Evolutionary conservation across 2,888 invertebrate genomes (phyloP), one percentile per base, ranked within the genome.

Genomic region (Rhopalosiphum nymphaeae): DNA sequence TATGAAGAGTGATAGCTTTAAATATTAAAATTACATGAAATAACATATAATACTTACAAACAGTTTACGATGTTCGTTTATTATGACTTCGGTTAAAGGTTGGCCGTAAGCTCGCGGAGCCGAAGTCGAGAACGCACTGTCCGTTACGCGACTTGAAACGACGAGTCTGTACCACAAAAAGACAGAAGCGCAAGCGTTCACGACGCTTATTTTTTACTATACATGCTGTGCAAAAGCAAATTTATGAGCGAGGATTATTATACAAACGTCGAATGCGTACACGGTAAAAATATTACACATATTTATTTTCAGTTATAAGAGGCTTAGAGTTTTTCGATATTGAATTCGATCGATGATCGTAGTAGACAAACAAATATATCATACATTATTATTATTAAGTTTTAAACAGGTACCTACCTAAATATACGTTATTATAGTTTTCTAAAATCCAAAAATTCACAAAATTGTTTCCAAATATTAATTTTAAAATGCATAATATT

Each of bases 111-210:
- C 56, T 93, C 88, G n/a, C 78, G 53, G 88, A 0, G 3, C 88
- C 44, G 21, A 56, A 42, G 94, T 91, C 86, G 91, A 86, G 86
- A 91, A 90, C 90, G 91, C 36, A 94, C 94, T 94, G 94, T 49
- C 90, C 67, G 92, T 92, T 53, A 36, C 36, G 25, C 91, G 90
- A 91, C 87, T 36, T 46, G 91, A 42, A 67, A 53, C 91, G 53
- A 29, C 67, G 90, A 42, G 53, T 46, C 11, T 36, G n/a, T 42
- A 61, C 90, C 46, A 25, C 86, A 3, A 86, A 91, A 86, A 42
- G 61, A 86, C 49, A n/a, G 53, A 44, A 46, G 91, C 94, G 94
- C 94, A 86, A 86, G 61, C 94, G 94, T 93, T 46, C 57, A 36
- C n/a, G n/a, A n/a, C n/a, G n/a, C n/a, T n/a, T n/a, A n/a, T n/a